Conservation (phyloP, 92 coral and sea anemone genomes). For the Paragorgia papillata region DNA sequence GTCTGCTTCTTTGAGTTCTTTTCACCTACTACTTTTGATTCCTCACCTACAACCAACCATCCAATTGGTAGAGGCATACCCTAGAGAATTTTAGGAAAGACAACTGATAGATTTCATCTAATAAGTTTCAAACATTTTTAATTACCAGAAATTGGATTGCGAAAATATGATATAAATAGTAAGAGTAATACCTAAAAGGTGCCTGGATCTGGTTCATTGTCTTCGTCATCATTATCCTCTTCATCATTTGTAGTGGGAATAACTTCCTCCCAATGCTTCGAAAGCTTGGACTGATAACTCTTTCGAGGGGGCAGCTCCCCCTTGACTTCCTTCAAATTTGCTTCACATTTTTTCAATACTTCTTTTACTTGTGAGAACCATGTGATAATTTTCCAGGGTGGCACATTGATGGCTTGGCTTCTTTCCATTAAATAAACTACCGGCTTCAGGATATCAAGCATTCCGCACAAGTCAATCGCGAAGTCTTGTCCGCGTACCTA, state of each 20-base stretch:
- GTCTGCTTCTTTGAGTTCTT: conserved; percentile 8
- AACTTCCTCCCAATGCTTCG: conserved; percentile 31
- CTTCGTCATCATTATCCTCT: conserved; percentile 13
- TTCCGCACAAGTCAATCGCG: conserved; percentile 29
- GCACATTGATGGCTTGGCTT: conserved; percentile 14
- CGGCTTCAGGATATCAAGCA: conserved; percentile 27
- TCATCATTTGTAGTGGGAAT: not conserved
- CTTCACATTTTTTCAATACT: conserved; percentile 3
- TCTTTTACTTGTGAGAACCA: conserved; percentile 18
- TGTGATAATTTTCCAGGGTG: conserved; percentile 32
- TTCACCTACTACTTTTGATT: not conserved
- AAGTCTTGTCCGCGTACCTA: conserved; percentile 40
- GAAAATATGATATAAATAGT: not conserved
- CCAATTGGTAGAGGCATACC: conserved; percentile 16
- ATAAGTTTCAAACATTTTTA: not conserved
- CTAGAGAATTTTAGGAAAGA: not conserved
- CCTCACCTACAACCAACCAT: conserved; percentile 32
- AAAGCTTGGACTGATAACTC: conserved; percentile 14
- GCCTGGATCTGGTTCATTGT: conserved; percentile 13
- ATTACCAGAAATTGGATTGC: conserved; percentile 5
- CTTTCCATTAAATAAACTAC: conserved; percentile 27
- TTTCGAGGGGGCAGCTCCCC: not conserved
- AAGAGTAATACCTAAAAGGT: conserved; percentile 12
- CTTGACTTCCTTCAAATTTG: conserved; percentile 2
- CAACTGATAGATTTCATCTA: not conserved